Base-by-base conservation (phyloP, 2,888 invertebrate genomes). In the Euplexia lucipara region DNA sequence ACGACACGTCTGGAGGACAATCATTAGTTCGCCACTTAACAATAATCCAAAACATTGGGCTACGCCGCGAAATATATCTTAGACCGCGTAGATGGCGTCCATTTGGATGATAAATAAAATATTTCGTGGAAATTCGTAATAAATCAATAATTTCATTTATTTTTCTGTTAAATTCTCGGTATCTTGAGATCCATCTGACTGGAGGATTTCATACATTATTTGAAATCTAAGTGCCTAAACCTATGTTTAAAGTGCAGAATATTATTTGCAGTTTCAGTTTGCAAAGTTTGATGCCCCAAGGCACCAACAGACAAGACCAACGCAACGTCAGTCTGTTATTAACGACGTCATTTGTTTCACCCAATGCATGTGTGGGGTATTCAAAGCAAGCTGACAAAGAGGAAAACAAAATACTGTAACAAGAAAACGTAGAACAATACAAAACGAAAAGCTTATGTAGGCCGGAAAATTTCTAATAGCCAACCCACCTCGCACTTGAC, bases 1-100 rank as follows among this genome's bases (percentile, higher is more conserved):
- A 78, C 76, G 57, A 61, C 70, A 58, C 74, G 86, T 86, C 86
- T 86, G 81, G 86, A 86, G 86, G 84, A 84, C 83, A 84, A 81
- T 83, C 84, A 82, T 82, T 79, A 81, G 77, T 74, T 75, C 77
- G 64, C 72, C 74, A 73, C 82, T 80, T 82, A 70, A 54, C 54
- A 66, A 71, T 78, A 82, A 78, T 73, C 78, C 76, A 79, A 84
- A 82, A 83, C 81, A 85, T 82, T 81, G 78, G 67, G 60, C 75
- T 67, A 63, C 54, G 18, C 42, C 30, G 54, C 45, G 10, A 48
- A 66, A 62, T 58, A 49, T 42, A 42, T 57, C 44, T 22, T 12
- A 30, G 32, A n/a, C 26, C 16, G 39, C 22, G 30, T 18, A 8
- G 22, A 39, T 18, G 39, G 14, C 30, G 26, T 32, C 32, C 20